These are phyloP conservation scores for Liolophura sinensis DNA, from an alignment of 1,140 invertebrate species.

Conservation along the genomic window DNA sequence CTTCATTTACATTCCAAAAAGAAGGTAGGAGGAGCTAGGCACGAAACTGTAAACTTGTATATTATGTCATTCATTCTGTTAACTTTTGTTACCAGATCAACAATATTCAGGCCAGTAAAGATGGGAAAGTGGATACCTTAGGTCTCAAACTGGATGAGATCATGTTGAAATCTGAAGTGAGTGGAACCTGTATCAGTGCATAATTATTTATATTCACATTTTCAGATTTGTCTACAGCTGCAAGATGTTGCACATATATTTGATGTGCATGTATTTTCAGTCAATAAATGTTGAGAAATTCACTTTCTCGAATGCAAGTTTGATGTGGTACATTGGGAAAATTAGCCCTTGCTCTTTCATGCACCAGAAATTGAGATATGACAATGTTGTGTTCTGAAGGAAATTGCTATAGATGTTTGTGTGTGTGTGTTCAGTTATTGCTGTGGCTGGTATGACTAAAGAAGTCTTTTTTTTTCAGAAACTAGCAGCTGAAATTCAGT, in stretches of 20 bases:
- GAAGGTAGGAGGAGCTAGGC: no score
- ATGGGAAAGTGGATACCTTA: neutral
- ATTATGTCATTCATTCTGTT: neutral
- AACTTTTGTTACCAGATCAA: neutral
- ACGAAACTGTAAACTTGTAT: no score
- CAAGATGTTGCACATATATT: neutral
- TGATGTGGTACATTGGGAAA: neutral
- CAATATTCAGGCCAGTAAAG: neutral
- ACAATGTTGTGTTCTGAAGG: neutral
- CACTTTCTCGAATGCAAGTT: neutral
- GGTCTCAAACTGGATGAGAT: neutral
- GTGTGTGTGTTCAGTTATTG: neutral
- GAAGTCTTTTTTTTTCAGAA: neutral
- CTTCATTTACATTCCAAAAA: no score
- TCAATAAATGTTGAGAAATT: neutral
- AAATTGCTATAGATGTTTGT: neutral
- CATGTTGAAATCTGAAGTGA: neutral
- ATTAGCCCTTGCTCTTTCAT: neutral
- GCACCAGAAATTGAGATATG: neutral
- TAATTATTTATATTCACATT: neutral
- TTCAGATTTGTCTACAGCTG: neutral
- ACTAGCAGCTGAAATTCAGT: neutral
- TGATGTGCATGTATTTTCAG: neutral
- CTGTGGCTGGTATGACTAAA: neutral
- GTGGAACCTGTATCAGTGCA: neutral